phyloP scores from a whole-genome alignment of 1,140 invertebrate genomes.

The Lutraria rhynchaena region DNA sequence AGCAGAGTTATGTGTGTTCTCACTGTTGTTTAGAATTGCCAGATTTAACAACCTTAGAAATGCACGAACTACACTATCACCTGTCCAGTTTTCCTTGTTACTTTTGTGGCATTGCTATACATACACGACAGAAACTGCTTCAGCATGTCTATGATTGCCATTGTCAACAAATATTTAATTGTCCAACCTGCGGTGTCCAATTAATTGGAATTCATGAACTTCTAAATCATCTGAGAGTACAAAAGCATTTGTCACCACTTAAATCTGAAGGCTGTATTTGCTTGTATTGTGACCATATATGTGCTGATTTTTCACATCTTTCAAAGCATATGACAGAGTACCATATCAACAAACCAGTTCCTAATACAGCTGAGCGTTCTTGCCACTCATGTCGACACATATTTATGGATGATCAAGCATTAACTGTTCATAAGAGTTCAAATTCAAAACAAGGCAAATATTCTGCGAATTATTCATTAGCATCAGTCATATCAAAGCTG shows the following conservation, averaged over 20 bases:
- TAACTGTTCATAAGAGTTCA: no score
- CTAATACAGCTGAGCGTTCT: not conserved
- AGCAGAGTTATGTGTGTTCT: conserved; percentile 10
- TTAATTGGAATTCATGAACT: no score
- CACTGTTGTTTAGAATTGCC: not conserved
- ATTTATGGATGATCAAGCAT: conserved; percentile 6
- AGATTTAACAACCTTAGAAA: not conserved
- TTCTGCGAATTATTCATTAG: no score
- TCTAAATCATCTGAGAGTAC: no score
- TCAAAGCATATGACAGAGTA: not conserved
- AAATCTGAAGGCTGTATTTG: no score
- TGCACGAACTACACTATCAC: conserved; percentile 18
- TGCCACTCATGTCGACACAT: conserved; percentile 5
- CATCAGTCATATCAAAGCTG: no score
- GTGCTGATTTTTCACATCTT: not conserved
- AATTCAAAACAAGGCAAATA: no score
- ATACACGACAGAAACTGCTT: not conserved
- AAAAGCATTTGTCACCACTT: no score
- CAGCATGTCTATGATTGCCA: no score
- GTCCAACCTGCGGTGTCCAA: no score
- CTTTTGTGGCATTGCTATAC: conserved; percentile 28
- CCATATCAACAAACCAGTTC: not conserved
- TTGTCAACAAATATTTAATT: no score
- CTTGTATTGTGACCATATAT: no score
- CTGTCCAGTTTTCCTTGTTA: conserved; percentile 17